These are phyloP conservation scores for Phthorimaea operculella DNA, from an alignment of 1,140 invertebrate species.

Conservation along the genomic window DNA sequence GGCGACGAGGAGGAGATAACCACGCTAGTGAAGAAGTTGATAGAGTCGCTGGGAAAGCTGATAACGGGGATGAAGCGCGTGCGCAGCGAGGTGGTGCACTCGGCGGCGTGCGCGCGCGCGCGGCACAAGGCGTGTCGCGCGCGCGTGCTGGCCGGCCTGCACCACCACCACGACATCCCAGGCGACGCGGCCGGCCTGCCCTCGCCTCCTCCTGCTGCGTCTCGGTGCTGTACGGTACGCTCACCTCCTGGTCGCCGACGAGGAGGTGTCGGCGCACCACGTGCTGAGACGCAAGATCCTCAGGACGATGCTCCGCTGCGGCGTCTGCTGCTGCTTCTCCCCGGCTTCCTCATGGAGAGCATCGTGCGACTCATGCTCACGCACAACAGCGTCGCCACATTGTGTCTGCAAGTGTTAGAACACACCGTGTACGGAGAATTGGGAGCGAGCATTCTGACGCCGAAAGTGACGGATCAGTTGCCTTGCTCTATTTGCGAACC, in stretches of 20 bases:
- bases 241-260: conserved; percentile 67
- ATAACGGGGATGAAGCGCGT: conserved; percentile 70
- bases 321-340: conserved; percentile 75
- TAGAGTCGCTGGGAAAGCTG: conserved; percentile 70
- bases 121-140: conserved; percentile 67
- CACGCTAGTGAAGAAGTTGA: conserved; percentile 65
- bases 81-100: conserved; percentile 70
- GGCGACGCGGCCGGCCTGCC: no score
- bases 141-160: conserved; percentile 48
- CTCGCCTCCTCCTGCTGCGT: conserved; percentile 67
- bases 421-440: conserved; percentile 71
- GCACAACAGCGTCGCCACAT: conserved; percentile 35
- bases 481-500: conserved; percentile 58
- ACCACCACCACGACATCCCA: conserved; percentile 72
- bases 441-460: conserved; percentile 55
- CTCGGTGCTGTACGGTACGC: conserved; percentile 68
- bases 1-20: conserved; percentile 55
- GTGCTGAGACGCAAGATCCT: conserved; percentile 66
- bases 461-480: conserved; percentile 39
- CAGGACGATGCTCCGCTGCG: conserved; percentile 68
- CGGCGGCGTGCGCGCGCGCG: conserved; percentile 59
- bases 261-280: conserved; percentile 51
- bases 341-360: conserved; percentile 56
- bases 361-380: conserved; percentile 50
- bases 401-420: conserved; percentile 66